A percentile compares a stretch with the other conserved stretches of the same genome.
Conservation (phyloP, 2,113 vertebrate genomes). For the Actinemys pallida region DNA sequence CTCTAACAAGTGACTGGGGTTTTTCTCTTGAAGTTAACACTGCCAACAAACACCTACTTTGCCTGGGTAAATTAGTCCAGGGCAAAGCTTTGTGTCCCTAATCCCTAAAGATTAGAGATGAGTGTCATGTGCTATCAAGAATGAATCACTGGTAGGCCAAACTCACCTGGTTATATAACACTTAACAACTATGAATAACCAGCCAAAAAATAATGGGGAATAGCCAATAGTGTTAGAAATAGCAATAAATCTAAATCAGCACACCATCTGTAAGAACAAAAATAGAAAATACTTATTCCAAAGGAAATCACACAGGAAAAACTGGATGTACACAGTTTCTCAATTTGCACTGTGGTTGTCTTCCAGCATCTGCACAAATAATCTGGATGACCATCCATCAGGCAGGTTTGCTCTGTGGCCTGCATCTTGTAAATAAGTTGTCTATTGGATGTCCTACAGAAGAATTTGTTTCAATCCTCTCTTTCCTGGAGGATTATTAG, state of each 20-base stretch:
- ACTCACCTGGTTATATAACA: not conserved
- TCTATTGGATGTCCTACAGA: not conserved
- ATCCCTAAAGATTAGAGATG: not conserved
- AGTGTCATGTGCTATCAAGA: not conserved
- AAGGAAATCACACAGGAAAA: not conserved
- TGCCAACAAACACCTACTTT: not conserved
- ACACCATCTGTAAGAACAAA: not conserved
- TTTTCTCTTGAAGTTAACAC: not conserved
- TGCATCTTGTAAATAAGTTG: not conserved
- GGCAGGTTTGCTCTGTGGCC: not conserved
- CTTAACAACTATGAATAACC: not conserved
- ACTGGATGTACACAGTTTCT: not conserved
- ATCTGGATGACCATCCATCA: not conserved
- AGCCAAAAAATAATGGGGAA: not conserved
- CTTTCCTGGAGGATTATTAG: not conserved
- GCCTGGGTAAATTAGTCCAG: not conserved
- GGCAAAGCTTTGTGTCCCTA: not conserved
- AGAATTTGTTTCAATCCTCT: not conserved
- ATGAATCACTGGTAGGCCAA: not conserved
- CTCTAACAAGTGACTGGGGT: not conserved
- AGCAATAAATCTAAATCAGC: not conserved
- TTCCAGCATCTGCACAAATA: not conserved
- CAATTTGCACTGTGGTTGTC: not conserved
- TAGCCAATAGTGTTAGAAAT: not conserved
- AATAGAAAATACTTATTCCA: not conserved